A percentile compares a stretch with the other conserved stretches of the same genome.
phyloP scores from a whole-genome alignment of 2,113 vertebrate species.

The Dendropsophus ebraccatus region DNA sequence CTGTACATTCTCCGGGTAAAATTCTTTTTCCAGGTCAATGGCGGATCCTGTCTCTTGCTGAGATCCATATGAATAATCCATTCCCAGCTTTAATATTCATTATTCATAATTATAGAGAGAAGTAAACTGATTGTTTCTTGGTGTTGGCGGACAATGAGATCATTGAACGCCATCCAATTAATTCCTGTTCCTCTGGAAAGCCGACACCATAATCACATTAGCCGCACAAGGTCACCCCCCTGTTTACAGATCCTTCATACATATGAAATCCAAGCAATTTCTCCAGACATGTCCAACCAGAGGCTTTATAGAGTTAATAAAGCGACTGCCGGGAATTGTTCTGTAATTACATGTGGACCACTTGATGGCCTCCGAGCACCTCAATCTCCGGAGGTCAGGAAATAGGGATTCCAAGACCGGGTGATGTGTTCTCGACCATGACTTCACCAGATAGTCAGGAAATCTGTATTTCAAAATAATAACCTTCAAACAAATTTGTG shows the following conservation, averaged over 20 bases:
- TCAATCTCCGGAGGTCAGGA: not conserved
- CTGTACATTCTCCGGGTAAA: too few species aligned
- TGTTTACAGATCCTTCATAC: not conserved
- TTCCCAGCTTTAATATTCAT: slow-evolving; percentile 31
- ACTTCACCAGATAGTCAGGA: too few species aligned
- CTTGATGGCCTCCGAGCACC: not conserved
- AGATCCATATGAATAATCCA: not conserved
- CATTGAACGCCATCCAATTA: slow-evolving; percentile 30
- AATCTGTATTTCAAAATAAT: not conserved
- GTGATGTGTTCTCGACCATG: not conserved
- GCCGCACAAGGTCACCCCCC: slow-evolving; percentile 31
- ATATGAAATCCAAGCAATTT: too few species aligned
- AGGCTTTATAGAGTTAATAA: not conserved
- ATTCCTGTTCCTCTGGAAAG: slow-evolving; percentile 19
- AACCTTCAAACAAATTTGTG: not conserved
- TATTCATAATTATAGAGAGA: slow-evolving; percentile 37
- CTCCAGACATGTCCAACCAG: not conserved
- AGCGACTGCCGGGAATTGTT: not conserved
- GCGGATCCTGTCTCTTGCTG: not conserved
- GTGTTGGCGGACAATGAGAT: slow-evolving; percentile 27
- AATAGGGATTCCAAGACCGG: not conserved
- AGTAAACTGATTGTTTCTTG: slow-evolving; percentile 45
- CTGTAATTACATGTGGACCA: not conserved
- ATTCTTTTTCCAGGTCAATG: not conserved
- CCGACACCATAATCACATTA: slow-evolving; percentile 29